A percentile compares a stretch with the other conserved stretches of the same genome.
These are phyloP conservation scores for Drosophila insularis DNA, from an alignment of 1,140 invertebrate species.

Conservation along the genomic window DNA sequence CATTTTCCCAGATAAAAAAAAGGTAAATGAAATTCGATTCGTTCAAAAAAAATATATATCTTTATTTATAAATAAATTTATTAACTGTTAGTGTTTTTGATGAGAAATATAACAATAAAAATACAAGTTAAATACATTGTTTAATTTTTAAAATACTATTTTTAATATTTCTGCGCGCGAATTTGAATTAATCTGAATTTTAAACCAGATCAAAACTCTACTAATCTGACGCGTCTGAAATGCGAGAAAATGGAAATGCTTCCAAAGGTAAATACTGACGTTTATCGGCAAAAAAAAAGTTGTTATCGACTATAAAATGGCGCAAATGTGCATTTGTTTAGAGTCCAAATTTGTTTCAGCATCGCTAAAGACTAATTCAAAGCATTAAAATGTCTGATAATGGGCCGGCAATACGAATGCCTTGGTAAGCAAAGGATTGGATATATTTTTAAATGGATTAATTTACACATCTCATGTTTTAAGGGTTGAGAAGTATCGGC, in stretches of 20 bases:
- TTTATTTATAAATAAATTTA: too few relatives aligned
- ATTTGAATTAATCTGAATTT: too few relatives aligned
- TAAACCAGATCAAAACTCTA: too few relatives aligned
- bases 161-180: too few relatives aligned
- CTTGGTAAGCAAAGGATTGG: slow-evolving; percentile 45
- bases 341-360: neutral
- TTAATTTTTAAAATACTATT: too few relatives aligned
- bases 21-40: too few relatives aligned
- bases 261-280: neutral
- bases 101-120: too few relatives aligned
- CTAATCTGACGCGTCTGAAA: neutral
- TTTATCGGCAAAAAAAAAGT: neutral
- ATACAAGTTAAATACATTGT: too few relatives aligned
- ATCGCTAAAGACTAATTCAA: neutral
- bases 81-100: too few relatives aligned
- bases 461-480: neutral
- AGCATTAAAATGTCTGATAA: slow-evolving; percentile 13
- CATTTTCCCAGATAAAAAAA: too few relatives aligned
- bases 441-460: neutral
- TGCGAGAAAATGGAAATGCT: neutral
- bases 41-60: too few relatives aligned
- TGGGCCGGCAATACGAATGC: slow-evolving; percentile 62
- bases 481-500: slow-evolving; percentile 99
- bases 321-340: slow-evolving; percentile 6
- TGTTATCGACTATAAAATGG: slow-evolving; percentile 9